phyloP scores from a whole-genome alignment of 2,113 vertebrate species.

The Aix galericulata region DNA sequence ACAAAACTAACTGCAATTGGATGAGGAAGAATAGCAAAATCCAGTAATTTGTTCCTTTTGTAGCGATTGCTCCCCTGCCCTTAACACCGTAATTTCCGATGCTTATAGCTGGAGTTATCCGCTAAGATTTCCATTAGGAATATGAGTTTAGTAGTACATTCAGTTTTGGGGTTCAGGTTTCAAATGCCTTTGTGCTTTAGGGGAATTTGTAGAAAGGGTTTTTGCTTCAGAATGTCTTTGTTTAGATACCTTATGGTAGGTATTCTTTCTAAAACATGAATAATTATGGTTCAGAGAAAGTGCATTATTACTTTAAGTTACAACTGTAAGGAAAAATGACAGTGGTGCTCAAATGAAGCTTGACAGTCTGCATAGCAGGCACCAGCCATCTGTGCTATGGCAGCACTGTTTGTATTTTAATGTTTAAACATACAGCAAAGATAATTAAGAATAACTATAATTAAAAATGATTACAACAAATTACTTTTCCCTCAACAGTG shows the following conservation, averaged over 20 bases:
- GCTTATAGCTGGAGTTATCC: background rate
- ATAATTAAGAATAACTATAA: conserved; percentile 88
- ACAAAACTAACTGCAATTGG: background rate
- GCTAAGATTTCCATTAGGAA: background rate
- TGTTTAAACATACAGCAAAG: conserved; percentile 84
- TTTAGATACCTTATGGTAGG: background rate
- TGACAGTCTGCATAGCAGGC: conserved; percentile 74
- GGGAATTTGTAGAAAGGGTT: background rate
- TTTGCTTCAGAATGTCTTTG: background rate
- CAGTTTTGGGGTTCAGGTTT: background rate
- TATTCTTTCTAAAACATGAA: conserved; percentile 34
- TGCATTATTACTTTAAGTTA: conserved; percentile 64
- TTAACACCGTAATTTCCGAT: background rate
- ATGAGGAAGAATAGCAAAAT: background rate
- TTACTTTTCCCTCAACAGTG: conserved; percentile 80
- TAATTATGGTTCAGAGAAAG: conserved; percentile 29
- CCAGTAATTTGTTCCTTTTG: background rate
- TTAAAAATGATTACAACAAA: conserved; percentile 87
- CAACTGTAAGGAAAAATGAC: conserved; percentile 69
- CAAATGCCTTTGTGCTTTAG: background rate
- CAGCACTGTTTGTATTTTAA: conserved; percentile 81
- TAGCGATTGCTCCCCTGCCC: background rate
- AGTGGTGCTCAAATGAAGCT: conserved; percentile 68
- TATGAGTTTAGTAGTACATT: background rate
- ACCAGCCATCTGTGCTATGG: conserved; percentile 80